Evolutionary conservation across 2,113 vertebrate genomes (phyloP), one percentile per base, ranked within the genome.

Genomic region (Greenwoodochromis staneri): DNA sequence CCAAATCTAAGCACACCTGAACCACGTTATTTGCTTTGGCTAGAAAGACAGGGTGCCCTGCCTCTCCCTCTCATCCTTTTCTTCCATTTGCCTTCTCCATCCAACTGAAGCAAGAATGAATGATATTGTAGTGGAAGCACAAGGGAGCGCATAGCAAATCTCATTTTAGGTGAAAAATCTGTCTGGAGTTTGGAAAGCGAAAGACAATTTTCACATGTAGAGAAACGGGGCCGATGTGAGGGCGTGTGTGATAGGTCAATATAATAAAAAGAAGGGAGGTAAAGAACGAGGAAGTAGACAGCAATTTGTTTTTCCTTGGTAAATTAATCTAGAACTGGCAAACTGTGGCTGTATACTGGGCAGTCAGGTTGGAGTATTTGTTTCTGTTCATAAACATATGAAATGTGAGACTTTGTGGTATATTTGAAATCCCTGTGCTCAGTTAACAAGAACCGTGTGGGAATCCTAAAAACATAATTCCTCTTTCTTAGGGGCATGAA

Each of bases 11-110:
- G 88, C 84, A 83, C 59, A 85, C 83, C 88, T 81, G 85, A 89
- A 83, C 61, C 53, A 76, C 40, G 45, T 82, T 88, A 83, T 93
- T 88, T 93, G 87, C 87, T 90, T 85, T 90, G 87, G 78, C 85
- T 71, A 4, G 9, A 47, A 40, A 42, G 36, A 42, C 36, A 47
- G 31, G 61, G 29, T 69, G 42, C 14, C 11, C 49, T 84, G 71
- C 51, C n/a, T 7, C 81, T 88, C 88, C 55, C 14, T 5, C 81
- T 87, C 88, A 84, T 45, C 51, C 2, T 13, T 81, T 80, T 80
- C 78, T 91, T 88, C 55, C 78, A 19, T 40, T 42, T 76, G 57
- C 69, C 24, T 54, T 83, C 83, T 85, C 53, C 51, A 40, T 86
- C 73, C 51, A 34, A 69, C 69, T 83, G 86, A 76, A 88, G 76